A percentile compares a stretch with the other conserved stretches of the same genome.
These are phyloP conservation scores for Patella caerulea DNA, from an alignment of 2,888 invertebrate species.

Conservation along the genomic window DNA sequence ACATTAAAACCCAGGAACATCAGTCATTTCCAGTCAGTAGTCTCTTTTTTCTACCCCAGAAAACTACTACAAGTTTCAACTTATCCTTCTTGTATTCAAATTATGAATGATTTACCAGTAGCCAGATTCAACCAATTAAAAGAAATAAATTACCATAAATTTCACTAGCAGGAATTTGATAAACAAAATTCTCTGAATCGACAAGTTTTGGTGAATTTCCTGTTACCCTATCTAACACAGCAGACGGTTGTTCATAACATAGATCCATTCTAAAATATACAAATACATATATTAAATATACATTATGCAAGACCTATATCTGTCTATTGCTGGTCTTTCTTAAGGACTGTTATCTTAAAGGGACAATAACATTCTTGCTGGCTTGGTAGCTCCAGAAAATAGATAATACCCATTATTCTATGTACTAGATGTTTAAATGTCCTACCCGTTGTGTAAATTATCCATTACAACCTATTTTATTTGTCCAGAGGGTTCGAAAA, in stretches of 20 bases:
- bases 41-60: neutral
- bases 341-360: too few relatives aligned
- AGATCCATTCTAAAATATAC: conserved; percentile 60
- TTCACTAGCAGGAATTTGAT: conserved; percentile 59
- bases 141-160: conserved; percentile 55
- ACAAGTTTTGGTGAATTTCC: conserved; percentile 45
- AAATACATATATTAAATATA: too few relatives aligned
- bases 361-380: too few relatives aligned
- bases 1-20: neutral
- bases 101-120: neutral
- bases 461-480: too few relatives aligned
- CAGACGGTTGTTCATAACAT: conserved; percentile 55
- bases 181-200: conserved; percentile 60
- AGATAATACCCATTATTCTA: too few relatives aligned
- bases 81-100: neutral
- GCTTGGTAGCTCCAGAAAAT: too few relatives aligned
- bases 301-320: too few relatives aligned
- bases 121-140: neutral
- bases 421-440: too few relatives aligned
- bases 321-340: too few relatives aligned
- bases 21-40: neutral
- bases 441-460: too few relatives aligned
- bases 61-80: neutral
- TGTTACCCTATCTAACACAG: conserved; percentile 42
- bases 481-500: too few relatives aligned